phyloP scores from a whole-genome alignment of 2,888 invertebrate species.

The Choristoneura rosaceana region DNA sequence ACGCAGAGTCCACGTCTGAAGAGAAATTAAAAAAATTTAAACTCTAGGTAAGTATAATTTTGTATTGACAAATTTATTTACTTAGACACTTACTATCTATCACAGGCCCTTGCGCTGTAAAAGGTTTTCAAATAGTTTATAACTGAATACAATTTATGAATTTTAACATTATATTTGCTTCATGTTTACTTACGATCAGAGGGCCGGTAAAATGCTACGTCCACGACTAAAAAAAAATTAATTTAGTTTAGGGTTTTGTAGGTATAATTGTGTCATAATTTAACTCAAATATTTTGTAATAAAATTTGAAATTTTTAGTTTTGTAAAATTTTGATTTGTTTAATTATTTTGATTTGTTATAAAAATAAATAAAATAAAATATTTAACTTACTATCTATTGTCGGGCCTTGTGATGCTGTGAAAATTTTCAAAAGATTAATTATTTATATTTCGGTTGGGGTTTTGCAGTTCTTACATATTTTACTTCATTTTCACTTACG shows the following conservation, averaged over 20 bases:
- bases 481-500: slow-evolving; percentile 11
- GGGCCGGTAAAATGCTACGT: slow-evolving; percentile 41
- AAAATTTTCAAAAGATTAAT: neutral
- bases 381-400: slow-evolving; percentile 1
- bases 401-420: neutral
- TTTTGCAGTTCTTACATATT: neutral
- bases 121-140: neutral
- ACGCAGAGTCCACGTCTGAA: slow-evolving; percentile 16
- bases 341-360: no score
- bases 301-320: no score
- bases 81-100: neutral
- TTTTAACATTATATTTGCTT: neutral
- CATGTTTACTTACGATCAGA: slow-evolving; percentile 44
- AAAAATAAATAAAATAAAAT: no score
- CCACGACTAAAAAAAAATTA: slow-evolving; percentile 11
- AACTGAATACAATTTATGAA: neutral
- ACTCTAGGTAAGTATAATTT: no score
- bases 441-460: neutral
- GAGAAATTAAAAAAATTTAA: neutral
- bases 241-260: neutral
- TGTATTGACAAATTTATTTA: no score
- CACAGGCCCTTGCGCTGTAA: slow-evolving; percentile 9
- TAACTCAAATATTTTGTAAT: neutral
- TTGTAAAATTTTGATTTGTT: no score
- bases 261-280: no score